These are phyloP conservation scores for Neopelma chrysocephalum DNA, from an alignment of 2,797 vertebrate species.

Conservation along the genomic window DNA sequence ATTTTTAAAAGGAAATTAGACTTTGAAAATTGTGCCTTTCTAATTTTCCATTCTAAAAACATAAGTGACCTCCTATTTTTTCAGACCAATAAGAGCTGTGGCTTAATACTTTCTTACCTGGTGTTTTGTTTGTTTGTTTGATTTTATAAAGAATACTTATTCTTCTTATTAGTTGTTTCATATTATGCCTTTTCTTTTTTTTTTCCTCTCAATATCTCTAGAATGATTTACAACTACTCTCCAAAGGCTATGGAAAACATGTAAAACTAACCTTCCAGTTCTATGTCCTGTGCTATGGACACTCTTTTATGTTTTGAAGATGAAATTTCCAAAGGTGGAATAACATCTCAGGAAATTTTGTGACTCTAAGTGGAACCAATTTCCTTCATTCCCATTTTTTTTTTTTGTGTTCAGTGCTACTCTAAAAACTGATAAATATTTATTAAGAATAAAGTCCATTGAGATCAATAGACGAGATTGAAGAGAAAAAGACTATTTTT, in stretches of 20 bases:
- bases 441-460: not conserved
- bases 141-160: not conserved
- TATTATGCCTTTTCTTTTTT: not conserved
- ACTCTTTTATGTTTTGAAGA: not conserved
- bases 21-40: not conserved
- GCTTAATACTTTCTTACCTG: not conserved
- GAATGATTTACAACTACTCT: not conserved
- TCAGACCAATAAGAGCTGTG: not conserved
- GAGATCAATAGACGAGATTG: not conserved
- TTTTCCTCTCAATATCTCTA: not conserved
- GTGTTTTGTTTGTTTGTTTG: not conserved
- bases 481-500: not conserved
- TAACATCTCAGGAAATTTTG: not conserved
- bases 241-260: not conserved
- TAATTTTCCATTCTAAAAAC: not conserved
- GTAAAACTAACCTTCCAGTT: not conserved
- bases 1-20: not conserved
- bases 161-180: not conserved
- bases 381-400: not conserved
- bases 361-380: not conserved
- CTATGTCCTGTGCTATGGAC: not conserved
- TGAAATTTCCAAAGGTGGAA: not conserved
- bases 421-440: not conserved
- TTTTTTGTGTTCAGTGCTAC: not conserved
- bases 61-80: not conserved